These are phyloP conservation scores for Drosophila trichaetosa DNA, from an alignment of 2,888 invertebrate genomes.

Conservation along the genomic window DNA sequence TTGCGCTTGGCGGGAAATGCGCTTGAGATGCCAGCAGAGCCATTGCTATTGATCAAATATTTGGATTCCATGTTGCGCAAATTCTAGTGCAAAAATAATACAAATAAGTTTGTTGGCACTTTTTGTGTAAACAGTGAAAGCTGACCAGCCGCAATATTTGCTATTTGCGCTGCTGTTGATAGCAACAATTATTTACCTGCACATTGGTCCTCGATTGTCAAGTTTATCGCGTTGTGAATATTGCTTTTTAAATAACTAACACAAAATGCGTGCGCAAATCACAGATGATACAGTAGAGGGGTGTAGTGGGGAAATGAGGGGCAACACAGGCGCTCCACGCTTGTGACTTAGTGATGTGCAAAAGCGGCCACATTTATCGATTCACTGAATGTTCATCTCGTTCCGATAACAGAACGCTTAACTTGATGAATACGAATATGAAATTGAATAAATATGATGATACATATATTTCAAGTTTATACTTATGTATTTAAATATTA, in stretches of 20 bases:
- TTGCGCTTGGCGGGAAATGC: slow-evolving; percentile 48
- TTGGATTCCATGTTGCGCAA: slow-evolving; percentile 53
- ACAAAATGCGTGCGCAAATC: slow-evolving; percentile 10
- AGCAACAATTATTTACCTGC: slow-evolving; percentile 9
- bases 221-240: slow-evolving; percentile 39
- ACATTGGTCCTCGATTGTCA: slow-evolving; percentile 27
- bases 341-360: slow-evolving; percentile 25
- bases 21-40: slow-evolving; percentile 15
- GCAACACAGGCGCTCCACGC: slow-evolving; percentile 17
- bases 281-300: neutral
- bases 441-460: neutral
- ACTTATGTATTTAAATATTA: neutral
- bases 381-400: neutral
- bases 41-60: slow-evolving; percentile 43
- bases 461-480: neutral
- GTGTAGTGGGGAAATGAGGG: too few species aligned
- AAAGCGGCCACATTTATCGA: neutral
- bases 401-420: neutral
- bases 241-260: slow-evolving; percentile 12
- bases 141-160: neutral
- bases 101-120: neutral
- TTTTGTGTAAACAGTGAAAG: neutral
- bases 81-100: slow-evolving; percentile 22
- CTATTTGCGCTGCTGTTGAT: neutral
- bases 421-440: neutral